phyloP scores from a whole-genome alignment of 2,113 vertebrate genomes.

The Nibea albiflora region DNA sequence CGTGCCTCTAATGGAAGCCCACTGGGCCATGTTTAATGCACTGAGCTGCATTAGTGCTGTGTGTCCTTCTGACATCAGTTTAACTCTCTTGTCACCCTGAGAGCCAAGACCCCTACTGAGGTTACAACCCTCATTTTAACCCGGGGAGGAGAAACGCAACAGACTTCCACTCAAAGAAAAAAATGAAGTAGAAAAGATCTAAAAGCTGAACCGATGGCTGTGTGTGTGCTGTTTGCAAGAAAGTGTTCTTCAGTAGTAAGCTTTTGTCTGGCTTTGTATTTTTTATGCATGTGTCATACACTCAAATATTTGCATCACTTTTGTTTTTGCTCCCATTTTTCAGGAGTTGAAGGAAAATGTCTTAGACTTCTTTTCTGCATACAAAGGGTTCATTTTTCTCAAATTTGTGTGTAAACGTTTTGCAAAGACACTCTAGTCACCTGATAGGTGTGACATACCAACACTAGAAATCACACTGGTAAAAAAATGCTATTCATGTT shows the following conservation, averaged over 20 bases:
- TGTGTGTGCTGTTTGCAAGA: not conserved
- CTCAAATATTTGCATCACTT: not conserved
- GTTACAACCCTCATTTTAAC: not conserved
- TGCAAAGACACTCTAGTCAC: too few species aligned
- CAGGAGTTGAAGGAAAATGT: too few species aligned
- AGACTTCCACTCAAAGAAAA: not conserved
- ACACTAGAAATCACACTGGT: too few species aligned
- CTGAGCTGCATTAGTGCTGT: slow-evolving; percentile 54
- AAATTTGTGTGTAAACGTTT: too few species aligned
- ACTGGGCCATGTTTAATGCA: slow-evolving; percentile 64
- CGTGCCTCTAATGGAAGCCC: slow-evolving; percentile 41
- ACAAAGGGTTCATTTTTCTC: too few species aligned
- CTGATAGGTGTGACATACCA: too few species aligned
- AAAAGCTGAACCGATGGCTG: slow-evolving; percentile 11
- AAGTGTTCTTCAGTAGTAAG: not conserved
- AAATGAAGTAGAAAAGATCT: not conserved
- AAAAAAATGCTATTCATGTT: too few species aligned
- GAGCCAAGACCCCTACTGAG: not conserved
- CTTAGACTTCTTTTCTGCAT: too few species aligned
- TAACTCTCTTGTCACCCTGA: slow-evolving; percentile 16
- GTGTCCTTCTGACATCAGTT: slow-evolving; percentile 42
- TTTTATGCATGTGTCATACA: not conserved
- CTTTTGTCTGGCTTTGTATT: not conserved
- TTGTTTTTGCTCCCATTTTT: too few species aligned
- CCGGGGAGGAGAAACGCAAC: not conserved